These are phyloP conservation scores for Paedocypris sp. DNA, from an alignment of 2,113 vertebrate species.

Conservation along the genomic window DNA sequence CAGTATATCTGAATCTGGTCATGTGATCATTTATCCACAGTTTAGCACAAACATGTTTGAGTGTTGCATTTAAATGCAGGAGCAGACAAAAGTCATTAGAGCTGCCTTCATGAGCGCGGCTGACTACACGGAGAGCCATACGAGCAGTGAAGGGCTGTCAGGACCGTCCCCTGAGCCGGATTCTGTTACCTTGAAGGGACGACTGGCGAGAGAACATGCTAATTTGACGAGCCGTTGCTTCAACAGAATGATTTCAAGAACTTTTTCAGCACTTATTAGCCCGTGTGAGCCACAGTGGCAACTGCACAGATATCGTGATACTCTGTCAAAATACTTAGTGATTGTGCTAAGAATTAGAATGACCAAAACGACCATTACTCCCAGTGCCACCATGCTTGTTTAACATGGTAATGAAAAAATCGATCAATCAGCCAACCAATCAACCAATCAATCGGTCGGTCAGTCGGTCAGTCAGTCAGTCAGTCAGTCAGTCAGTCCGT, in stretches of 20 bases:
- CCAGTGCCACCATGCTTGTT: background rate
- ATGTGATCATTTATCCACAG: background rate
- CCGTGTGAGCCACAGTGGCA: constrained; percentile 17
- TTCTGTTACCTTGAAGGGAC: constrained; percentile 28
- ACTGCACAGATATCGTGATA: constrained; percentile 47
- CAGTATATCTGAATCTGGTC: background rate
- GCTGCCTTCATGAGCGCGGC: background rate
- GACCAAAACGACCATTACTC: background rate
- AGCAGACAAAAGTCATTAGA: constrained; percentile 8
- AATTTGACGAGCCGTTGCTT: constrained; percentile 46
- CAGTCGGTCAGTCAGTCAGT: too few relatives aligned
- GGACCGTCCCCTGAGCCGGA: constrained; percentile 3
- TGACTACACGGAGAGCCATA: background rate
- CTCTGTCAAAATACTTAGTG: constrained; percentile 50
- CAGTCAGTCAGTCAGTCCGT: too few relatives aligned
- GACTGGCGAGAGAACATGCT: constrained; percentile 55
- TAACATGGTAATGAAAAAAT: too few relatives aligned
- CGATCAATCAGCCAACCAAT: too few relatives aligned
- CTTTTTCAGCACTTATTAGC: constrained; percentile 54
- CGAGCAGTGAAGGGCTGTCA: background rate
- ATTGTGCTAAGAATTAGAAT: constrained; percentile 27
- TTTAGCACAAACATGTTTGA: background rate
- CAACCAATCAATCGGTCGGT: too few relatives aligned
- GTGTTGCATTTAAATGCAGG: background rate
- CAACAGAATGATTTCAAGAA: constrained; percentile 28